These are phyloP conservation scores for Holocentrus rufus DNA, from an alignment of 2,797 vertebrate genomes.

Conservation along the genomic window DNA sequence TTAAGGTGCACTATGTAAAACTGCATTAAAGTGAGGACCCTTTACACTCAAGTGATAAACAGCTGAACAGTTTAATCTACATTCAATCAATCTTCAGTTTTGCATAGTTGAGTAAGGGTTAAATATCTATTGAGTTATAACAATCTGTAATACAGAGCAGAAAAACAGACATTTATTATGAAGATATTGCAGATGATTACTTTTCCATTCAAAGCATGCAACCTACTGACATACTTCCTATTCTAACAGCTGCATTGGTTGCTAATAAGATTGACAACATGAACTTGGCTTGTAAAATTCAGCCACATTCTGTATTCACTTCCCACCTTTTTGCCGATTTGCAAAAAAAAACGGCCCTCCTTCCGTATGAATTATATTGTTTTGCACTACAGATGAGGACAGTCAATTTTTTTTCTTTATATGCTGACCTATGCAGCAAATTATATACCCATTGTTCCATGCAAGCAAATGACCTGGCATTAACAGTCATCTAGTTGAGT, in stretches of 20 bases:
- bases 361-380: not conserved
- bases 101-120: constrained; percentile 1
- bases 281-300: too few species aligned
- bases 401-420: not conserved
- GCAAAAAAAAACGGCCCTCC: too few species aligned
- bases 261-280: too few species aligned
- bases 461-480: not conserved
- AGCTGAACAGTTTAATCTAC: too few species aligned
- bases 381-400: not conserved
- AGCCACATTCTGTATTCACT: not conserved
- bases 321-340: not conserved
- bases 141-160: not conserved
- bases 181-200: constrained; percentile 30
- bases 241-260: too few species aligned
- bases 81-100: too few species aligned
- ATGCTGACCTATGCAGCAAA: not conserved
- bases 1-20: too few species aligned
- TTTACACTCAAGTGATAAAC: too few species aligned
- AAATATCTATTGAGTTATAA: too few species aligned
- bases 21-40: too few species aligned
- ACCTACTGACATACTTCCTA: not conserved
- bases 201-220: constrained; percentile 20
- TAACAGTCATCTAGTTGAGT: not conserved
- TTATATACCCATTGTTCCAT: not conserved
- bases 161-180: constrained; percentile 26